Conservation (phyloP, 2,113 vertebrate species). For the Macrotis lagotis region DNA sequence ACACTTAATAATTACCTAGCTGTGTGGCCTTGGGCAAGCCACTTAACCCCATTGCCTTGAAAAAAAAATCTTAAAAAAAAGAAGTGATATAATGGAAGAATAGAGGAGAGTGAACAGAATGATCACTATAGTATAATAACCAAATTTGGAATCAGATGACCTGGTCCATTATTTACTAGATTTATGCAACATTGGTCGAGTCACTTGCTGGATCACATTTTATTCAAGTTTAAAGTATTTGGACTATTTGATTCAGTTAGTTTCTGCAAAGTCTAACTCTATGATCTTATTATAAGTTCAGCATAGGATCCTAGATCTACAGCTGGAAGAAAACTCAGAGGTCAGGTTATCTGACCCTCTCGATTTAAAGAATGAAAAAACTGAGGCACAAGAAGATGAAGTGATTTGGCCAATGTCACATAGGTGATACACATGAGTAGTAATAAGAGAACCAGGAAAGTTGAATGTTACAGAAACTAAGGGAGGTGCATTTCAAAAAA, state of each 20-base stretch:
- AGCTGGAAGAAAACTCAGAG: background rate
- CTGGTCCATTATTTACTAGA: background rate
- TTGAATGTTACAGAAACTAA: background rate
- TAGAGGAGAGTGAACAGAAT: background rate
- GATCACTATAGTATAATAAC: background rate
- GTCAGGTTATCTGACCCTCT: background rate
- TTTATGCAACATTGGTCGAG: background rate
- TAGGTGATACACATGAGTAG: background rate
- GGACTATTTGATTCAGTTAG: background rate
- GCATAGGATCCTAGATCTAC: background rate
- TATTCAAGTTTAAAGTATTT: background rate
- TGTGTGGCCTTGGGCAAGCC: too few species aligned
- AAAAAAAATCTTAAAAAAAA: too few species aligned
- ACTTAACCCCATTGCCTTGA: too few species aligned
- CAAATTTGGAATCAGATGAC: background rate
- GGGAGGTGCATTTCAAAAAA: background rate
- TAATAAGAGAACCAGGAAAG: background rate
- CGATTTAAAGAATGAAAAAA: background rate
- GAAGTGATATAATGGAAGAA: background rate
- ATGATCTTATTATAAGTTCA: background rate
- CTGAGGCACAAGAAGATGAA: background rate
- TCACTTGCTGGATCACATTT: background rate
- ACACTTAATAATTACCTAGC: too few species aligned
- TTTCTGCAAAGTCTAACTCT: background rate
- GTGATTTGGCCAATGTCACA: background rate